These are phyloP conservation scores for Zaprionus davidi DNA, from an alignment of 1,140 invertebrate genomes.

Conservation along the genomic window DNA sequence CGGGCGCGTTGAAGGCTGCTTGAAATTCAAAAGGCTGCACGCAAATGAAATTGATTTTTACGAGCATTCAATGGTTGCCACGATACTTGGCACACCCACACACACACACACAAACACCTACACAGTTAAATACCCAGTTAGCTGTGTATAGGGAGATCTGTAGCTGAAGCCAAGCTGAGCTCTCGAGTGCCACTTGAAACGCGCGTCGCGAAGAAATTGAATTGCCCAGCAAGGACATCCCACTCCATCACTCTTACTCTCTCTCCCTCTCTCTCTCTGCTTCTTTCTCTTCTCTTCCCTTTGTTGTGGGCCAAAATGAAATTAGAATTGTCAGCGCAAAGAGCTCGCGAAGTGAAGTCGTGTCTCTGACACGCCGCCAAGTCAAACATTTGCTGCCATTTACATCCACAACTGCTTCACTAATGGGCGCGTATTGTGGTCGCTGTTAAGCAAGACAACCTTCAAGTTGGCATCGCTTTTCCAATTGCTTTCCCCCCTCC, in stretches of 20 bases:
- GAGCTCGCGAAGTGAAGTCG: conserved; percentile 42
- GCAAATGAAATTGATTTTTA: conserved; percentile 79
- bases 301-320: conserved; percentile 70
- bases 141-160: conserved; percentile 40
- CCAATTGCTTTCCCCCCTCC: background rate
- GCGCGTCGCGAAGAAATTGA: conserved; percentile 74
- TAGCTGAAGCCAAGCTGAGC: conserved; percentile 47
- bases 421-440: conserved; percentile 64
- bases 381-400: conserved; percentile 63
- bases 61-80: conserved; percentile 60
- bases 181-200: conserved; percentile 60
- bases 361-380: conserved; percentile 65
- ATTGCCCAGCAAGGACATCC: conserved; percentile 47
- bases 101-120: background rate
- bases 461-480: conserved; percentile 21
- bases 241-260: background rate
- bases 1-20: conserved; percentile 35
- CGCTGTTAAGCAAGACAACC: conserved; percentile 54
- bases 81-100: conserved; percentile 10
- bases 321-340: conserved; percentile 73
- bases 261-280: background rate
- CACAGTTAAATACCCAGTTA: background rate
- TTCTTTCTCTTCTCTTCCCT: background rate
- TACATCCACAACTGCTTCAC: conserved; percentile 51
- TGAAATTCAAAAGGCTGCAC: conserved; percentile 62